Evolutionary conservation across 2,113 vertebrate genomes (phyloP), one percentile per base, ranked within the genome.

Genomic region (Epinephelus cyanopodus): DNA sequence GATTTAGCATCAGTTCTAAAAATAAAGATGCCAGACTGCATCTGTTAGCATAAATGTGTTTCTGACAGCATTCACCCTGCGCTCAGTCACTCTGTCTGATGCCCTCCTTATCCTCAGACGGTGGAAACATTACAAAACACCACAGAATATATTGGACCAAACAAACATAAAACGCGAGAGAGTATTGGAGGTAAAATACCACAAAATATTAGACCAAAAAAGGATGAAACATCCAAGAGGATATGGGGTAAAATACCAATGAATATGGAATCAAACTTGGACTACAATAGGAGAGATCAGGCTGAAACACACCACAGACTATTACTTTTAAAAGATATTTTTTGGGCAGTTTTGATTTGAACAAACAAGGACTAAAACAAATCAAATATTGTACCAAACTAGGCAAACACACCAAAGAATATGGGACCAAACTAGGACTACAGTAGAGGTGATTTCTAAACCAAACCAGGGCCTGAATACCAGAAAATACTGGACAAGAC

Each of bases 31-130:
- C 67, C 21, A 42, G 68, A 42, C 21, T 1, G 4, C 37, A 25
- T 71, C 67, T 69, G 21, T 42, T 42, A 18, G 68, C 33, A 57
- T 71, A 4, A 15, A 70, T 17, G 29, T 29, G 53, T 75, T 53
- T 74, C 58, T 74, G 58, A 74, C 58, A 23, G 29, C 63, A 13
- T n/a, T 19, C 27, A 13, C 17, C 45, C 57, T 17, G 25, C 17
- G 3, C 18, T 74, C 71, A n/a, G 2, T 62, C 42, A 11, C 23
- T 14, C 42, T 45, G 42, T 45, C 42, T 45, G 42, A 45, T 39
- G 48, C 15, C 48, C 5, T 53, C n/a, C 15, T 25, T 13, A 13
- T 27, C 61, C 53, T 75, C 15, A 64, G 3, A 52, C 53, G 29
- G 47, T 69, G 27, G 33, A n/a, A 62, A 33, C 25, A 54, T n/a